Evolutionary conservation across 2,113 vertebrate genomes (phyloP), one percentile per base, ranked within the genome.

Genomic region (Zosterops borbonicus): DNA sequence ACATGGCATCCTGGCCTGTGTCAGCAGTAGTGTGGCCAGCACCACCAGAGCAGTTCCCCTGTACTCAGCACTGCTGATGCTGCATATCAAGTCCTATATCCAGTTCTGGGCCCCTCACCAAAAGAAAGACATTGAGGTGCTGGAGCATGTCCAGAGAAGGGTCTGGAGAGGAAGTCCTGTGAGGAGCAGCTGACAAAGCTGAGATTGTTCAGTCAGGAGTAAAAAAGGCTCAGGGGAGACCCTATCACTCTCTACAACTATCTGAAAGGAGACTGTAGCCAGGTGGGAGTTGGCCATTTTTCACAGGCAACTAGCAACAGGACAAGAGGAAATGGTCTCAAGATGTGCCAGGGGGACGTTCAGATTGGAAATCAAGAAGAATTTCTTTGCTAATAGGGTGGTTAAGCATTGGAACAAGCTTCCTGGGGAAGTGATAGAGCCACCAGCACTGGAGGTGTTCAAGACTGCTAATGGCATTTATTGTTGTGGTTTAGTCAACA

Each of bases 371-470:
- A 69, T 60, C 18, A 69, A 53, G 33, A 60, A 44, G 17, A 60
- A 77, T 23, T n/a, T 69, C 27, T 69, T 62, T 3, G 19, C 33
- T 39, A 55, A 27, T 60, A 19, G 12, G 4, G 9, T 39, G 28
- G 12, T 33, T 37, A 69, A 87, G 8, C 63, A 33, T 2, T 39
- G 39, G 12, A 69, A 69, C 23, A 16, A 12, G 8, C 9, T 60
- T 46, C 14, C 27, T 0, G 0, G 14, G 19, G 9, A 39, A 60
- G 14, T 39, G 6, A 18, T 37, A 25, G 27, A 68, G 9, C 15
- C 28, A 60, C 28, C 19, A 33, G 8, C 11, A 21, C 6, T 46
- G 33, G 39, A 62, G 23, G 15, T 53, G 28, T n/a, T 53, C 39
- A 53, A 13, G 39, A 87, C 12, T 47, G 33, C 9, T 33, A 5